Conservation (phyloP, 1,140 invertebrate species). For the Drosophila grimshawi region DNA sequence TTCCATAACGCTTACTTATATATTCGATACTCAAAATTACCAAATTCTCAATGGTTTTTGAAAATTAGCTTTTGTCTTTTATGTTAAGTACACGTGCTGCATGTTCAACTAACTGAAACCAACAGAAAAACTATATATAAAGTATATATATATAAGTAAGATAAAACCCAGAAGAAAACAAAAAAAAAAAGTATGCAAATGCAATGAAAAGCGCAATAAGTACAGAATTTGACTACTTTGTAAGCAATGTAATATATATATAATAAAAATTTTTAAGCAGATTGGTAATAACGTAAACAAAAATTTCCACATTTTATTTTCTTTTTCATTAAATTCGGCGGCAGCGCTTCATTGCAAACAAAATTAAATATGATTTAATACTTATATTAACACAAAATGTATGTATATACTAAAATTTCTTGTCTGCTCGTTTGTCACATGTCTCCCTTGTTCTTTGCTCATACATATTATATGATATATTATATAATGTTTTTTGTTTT, state of each 20-base stretch:
- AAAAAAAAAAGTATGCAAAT: slow-evolving; percentile 6
- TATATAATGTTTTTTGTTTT: slow-evolving; percentile 19
- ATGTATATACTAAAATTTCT: neutral
- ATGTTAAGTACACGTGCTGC: slow-evolving; percentile 50
- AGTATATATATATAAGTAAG: slow-evolving; percentile 2
- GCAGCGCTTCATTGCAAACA: slow-evolving; percentile 70
- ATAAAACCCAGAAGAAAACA: too few relatives aligned
- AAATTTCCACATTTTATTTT: slow-evolving; percentile 74
- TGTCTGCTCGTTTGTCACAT: slow-evolving; percentile 33
- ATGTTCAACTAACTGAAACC: slow-evolving; percentile 50
- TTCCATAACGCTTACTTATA: slow-evolving; percentile 16
- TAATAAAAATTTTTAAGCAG: slow-evolving; percentile 9
- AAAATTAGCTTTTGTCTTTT: slow-evolving; percentile 31
- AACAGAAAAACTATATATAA: slow-evolving; percentile 11
- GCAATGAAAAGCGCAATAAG: slow-evolving; percentile 42
- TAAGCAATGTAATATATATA: slow-evolving; percentile 19
- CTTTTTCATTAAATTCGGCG: slow-evolving; percentile 40
- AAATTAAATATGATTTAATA: slow-evolving; percentile 39
- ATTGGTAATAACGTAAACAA: slow-evolving; percentile 21
- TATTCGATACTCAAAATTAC: slow-evolving; percentile 3
- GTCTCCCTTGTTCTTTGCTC: slow-evolving; percentile 14
- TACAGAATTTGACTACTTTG: neutral
- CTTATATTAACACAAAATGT: slow-evolving; percentile 28
- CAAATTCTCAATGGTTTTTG: slow-evolving; percentile 8
- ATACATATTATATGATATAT: slow-evolving; percentile 5